phyloP scores from a whole-genome alignment of 2,888 invertebrate species.

The Cerastis rubricosa region DNA sequence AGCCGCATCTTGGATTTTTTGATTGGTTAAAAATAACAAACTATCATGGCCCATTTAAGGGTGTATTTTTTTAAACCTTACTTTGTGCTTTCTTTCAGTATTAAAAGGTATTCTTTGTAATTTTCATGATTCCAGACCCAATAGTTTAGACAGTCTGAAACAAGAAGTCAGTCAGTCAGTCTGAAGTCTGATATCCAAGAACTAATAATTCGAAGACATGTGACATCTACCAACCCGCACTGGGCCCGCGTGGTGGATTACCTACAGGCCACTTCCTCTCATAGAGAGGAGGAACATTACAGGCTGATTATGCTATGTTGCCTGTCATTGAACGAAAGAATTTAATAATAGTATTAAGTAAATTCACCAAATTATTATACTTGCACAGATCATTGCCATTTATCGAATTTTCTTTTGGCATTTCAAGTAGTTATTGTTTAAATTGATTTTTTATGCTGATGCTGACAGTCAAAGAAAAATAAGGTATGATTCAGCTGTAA shows the following conservation, averaged over 20 bases:
- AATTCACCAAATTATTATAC: neutral
- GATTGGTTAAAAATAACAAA: neutral
- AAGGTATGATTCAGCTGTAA: slow-evolving; percentile 27
- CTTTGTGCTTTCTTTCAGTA: neutral
- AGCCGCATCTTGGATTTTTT: neutral
- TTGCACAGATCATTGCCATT: neutral
- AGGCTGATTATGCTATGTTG: neutral
- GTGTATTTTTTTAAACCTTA: neutral
- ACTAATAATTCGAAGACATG: too few relatives aligned
- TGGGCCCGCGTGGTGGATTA: too few relatives aligned
- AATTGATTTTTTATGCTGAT: slow-evolving; percentile 22
- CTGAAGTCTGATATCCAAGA: too few relatives aligned
- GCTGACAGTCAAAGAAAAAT: slow-evolving; percentile 14
- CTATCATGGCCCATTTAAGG: neutral
- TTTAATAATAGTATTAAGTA: neutral
- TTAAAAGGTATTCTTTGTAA: neutral
- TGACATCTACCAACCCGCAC: too few relatives aligned
- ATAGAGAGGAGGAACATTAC: too few relatives aligned
- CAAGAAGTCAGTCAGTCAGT: too few relatives aligned
- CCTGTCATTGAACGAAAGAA: neutral
- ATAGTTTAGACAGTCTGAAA: neutral
- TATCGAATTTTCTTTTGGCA: slow-evolving; percentile 5
- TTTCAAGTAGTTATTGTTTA: slow-evolving; percentile 2
- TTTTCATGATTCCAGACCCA: neutral
- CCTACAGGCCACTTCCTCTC: too few relatives aligned